Evolutionary conservation across 35 echinoderm and acorn worm species (phyloP).

Genomic region (Patiria miniata): DNA sequence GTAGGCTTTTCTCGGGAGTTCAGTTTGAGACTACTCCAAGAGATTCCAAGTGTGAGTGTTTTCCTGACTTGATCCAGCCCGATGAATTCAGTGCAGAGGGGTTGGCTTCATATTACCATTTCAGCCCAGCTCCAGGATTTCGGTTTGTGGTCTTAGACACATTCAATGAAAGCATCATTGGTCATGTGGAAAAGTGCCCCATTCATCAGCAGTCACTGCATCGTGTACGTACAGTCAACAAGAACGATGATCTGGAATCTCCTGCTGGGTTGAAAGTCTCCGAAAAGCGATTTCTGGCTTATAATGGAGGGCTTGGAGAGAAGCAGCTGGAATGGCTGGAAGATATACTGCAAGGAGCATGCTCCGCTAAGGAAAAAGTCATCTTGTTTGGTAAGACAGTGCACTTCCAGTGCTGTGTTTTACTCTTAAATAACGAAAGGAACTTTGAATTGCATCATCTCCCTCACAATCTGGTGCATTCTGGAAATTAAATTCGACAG

Average conservation of each 20-base stretch:
- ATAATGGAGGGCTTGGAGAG: slow-evolving; percentile 68
- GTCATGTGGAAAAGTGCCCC: slow-evolving; percentile 16
- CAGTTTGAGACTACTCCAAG: slow-evolving; percentile 1
- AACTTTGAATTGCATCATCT: too few relatives aligned
- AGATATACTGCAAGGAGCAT: slow-evolving; percentile 55
- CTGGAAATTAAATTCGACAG: too few relatives aligned
- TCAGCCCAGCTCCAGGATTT: slow-evolving; percentile 68
- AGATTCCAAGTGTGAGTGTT: not conserved
- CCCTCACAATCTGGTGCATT: too few relatives aligned
- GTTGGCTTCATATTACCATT: slow-evolving; percentile 65
- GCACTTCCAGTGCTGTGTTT: too few relatives aligned
- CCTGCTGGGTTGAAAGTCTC: slow-evolving; percentile 30
- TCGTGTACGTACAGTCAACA: slow-evolving; percentile 34
- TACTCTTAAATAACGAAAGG: too few relatives aligned
- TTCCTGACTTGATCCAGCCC: not conserved
- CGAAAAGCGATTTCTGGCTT: slow-evolving; percentile 49
- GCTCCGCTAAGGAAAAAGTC: slow-evolving; percentile 32
- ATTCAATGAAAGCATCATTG: slow-evolving; percentile 42
- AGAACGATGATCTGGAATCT: slow-evolving; percentile 52
- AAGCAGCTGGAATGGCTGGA: slow-evolving; percentile 78
- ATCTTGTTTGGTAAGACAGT: slow-evolving; percentile 62
- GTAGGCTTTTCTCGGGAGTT: slow-evolving; percentile 38
- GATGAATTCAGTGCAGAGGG: not conserved
- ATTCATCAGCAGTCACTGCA: slow-evolving; percentile 10
- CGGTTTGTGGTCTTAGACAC: slow-evolving; percentile 64